Evolutionary conservation across 2,113 vertebrate genomes (phyloP).

Genomic region (Recurvirostra avosetta): DNA sequence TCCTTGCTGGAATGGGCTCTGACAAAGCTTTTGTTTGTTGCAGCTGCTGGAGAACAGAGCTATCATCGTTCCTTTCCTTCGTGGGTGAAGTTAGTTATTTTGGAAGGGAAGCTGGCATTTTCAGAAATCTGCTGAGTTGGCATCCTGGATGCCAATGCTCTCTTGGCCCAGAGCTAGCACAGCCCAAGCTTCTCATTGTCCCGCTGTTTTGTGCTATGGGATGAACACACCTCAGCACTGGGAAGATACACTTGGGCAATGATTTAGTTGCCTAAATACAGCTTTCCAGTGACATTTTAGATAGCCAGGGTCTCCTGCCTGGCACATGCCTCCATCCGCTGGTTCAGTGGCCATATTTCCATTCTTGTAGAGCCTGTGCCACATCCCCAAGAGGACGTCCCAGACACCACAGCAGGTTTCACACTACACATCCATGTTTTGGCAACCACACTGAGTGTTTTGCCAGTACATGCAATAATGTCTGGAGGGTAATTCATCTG

Average conservation of each 20-base stretch:
- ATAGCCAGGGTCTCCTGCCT: not conserved
- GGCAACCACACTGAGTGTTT: not conserved
- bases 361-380: not conserved
- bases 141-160: not conserved
- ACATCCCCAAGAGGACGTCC: not conserved
- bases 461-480: not conserved
- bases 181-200: not conserved
- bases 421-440: not conserved
- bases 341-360: not conserved
- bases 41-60: slow-evolving; percentile 28
- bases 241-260: not conserved
- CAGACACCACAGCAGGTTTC: not conserved
- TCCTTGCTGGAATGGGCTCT: not conserved
- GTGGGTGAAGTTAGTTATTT: not conserved
- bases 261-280: not conserved
- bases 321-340: not conserved
- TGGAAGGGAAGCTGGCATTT: not conserved
- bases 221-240: not conserved
- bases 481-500: not conserved
- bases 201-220: not conserved
- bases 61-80: not conserved
- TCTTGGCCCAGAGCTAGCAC: not conserved
- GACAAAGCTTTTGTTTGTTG: slow-evolving; percentile 1
- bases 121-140: not conserved
- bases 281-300: not conserved